Evolutionary conservation across 2,113 vertebrate species (phyloP).

Genomic region (Pterocles gutturalis): DNA sequence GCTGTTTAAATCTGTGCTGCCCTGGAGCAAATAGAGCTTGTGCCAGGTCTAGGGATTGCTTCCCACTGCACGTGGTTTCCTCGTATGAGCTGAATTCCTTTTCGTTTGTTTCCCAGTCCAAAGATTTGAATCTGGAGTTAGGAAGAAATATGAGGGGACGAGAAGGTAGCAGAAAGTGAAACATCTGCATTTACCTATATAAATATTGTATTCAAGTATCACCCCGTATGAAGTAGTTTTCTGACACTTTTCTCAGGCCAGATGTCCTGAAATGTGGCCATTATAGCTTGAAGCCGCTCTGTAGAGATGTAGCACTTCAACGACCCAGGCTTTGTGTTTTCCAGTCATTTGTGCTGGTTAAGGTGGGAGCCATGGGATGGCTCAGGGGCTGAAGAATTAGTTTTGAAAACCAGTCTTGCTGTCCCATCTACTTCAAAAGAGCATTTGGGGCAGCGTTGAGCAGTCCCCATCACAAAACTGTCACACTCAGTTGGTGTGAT

Average conservation of each 20-base stretch:
- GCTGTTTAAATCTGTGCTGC: neutral
- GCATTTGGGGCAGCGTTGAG: neutral
- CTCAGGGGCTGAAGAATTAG: neutral
- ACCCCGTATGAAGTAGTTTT: neutral
- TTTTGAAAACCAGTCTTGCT: slow-evolving; percentile 47
- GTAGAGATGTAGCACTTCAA: neutral
- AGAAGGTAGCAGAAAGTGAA: neutral
- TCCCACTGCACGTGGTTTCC: neutral
- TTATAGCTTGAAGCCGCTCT: neutral
- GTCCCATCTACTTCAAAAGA: slow-evolving; percentile 55
- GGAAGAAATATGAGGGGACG: neutral
- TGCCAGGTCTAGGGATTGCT: neutral
- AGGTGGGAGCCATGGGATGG: neutral
- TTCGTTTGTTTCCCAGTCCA: neutral
- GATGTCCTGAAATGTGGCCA: neutral
- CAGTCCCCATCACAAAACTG: slow-evolving; percentile 32
- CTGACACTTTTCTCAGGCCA: neutral
- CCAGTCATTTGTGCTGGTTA: neutral
- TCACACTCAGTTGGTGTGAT: slow-evolving; percentile 52
- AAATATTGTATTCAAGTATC: neutral
- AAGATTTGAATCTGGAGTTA: neutral
- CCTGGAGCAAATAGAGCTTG: neutral
- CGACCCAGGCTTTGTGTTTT: neutral
- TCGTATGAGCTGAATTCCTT: neutral
- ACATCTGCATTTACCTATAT: neutral